Evolutionary conservation across 2,888 invertebrate genomes (phyloP), one percentile per base, ranked within the genome.

Genomic region (Erynnis tages): DNA sequence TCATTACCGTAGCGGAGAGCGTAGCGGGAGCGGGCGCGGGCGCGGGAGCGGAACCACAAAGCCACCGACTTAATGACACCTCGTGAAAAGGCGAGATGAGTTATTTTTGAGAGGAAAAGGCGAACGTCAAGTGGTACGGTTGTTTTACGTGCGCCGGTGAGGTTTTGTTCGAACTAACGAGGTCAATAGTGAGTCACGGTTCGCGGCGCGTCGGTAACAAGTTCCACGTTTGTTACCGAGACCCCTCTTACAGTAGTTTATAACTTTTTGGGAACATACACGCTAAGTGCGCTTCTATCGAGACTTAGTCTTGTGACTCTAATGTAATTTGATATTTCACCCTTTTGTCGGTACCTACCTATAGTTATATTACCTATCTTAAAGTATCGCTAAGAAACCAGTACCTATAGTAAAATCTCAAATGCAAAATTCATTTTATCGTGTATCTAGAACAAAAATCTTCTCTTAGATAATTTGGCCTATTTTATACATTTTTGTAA

Each of bases 51-150:
- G 55, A n/a, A n/a, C n/a, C 63, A 79, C 77, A 79, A 81, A 82
- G 79, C 74, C 67, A 60, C 69, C 67, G 79, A 80, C 84, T 84
- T 87, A 87, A 86, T 87, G 86, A 86, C 83, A 86, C 82, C 84
- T 80, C 78, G 76, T 80, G 82, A 82, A 83, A 83, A 79, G 80
- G 71, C 78, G 84, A 79, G 87, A 87, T 87, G 87, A 87, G 87
- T 86, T 87, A 85, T 85, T 85, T 87, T 86, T 76, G 82, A 88
- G 87, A 82, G 85, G 80, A 89, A 88, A 88, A 88, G 86, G 87
- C 86, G 75, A 79, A 79, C 84, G 82, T 75, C 73, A 75, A 86
- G 82, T 82, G 79, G 69, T 66, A 72, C 75, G 82, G 74, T 86
- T 87, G 86, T 87, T 86, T 80, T 80, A 82, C 80, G 81, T 70